These are phyloP conservation scores for Nerophis lumbriciformis DNA, from an alignment of 2,113 vertebrate genomes.

Conservation along the genomic window DNA sequence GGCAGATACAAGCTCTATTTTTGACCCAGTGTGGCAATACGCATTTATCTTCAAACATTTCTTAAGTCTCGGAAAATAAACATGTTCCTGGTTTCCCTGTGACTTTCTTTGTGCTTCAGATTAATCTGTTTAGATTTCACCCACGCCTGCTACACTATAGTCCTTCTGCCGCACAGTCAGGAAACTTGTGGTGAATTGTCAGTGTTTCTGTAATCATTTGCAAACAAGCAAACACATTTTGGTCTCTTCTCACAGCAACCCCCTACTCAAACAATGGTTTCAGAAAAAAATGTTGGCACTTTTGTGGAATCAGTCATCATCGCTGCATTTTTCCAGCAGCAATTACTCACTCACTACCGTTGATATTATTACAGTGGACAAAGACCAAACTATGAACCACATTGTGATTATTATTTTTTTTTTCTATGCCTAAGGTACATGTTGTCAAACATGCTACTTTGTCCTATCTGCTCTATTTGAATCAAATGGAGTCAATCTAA, in stretches of 20 bases:
- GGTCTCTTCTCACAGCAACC: slow-evolving; percentile 33
- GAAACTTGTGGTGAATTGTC: slow-evolving; percentile 44
- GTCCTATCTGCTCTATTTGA: neutral
- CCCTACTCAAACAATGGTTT: slow-evolving; percentile 2
- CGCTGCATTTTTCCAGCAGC: slow-evolving; percentile 40
- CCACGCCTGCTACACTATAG: neutral
- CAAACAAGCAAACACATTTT: slow-evolving; percentile 36
- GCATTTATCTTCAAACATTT: slow-evolving; percentile 14
- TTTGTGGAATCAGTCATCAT: slow-evolving; percentile 36
- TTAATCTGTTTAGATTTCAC: slow-evolving; percentile 24
- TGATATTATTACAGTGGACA: slow-evolving; percentile 30
- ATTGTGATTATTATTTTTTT: slow-evolving; percentile 29
- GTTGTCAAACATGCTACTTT: slow-evolving; percentile 13
- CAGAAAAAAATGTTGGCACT: slow-evolving; percentile 18
- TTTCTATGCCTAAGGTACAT: slow-evolving; percentile 27
- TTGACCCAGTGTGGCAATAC: slow-evolving; percentile 5
- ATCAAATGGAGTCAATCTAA: slow-evolving; percentile 10
- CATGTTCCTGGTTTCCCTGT: slow-evolving; percentile 15
- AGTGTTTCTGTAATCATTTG: slow-evolving; percentile 43
- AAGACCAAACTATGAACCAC: slow-evolving; percentile 9
- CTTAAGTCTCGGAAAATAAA: neutral
- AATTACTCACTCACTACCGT: slow-evolving; percentile 16
- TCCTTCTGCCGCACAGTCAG: slow-evolving; percentile 22
- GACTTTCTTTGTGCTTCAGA: slow-evolving; percentile 26
- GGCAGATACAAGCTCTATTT: slow-evolving; percentile 13